These are phyloP conservation scores for Poecilia latipinna DNA, from an alignment of 2,113 vertebrate genomes.

Conservation along the genomic window DNA sequence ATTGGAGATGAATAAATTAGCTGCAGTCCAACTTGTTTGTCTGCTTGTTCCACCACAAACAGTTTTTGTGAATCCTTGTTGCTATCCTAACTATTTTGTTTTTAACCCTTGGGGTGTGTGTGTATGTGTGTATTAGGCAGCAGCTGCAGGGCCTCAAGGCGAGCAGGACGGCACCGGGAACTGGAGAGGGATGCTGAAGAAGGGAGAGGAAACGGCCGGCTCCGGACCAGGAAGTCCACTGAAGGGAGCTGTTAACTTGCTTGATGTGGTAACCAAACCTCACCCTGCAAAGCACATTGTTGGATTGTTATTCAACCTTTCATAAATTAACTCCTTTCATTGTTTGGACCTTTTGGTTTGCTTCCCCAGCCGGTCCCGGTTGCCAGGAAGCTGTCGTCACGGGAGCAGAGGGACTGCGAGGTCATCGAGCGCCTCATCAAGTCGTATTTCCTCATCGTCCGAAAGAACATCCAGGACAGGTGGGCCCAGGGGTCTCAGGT, in stretches of 20 bases:
- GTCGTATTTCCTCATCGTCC: conserved; percentile 97
- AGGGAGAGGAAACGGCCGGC: conserved; percentile 88
- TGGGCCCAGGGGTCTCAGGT: conserved; percentile 34
- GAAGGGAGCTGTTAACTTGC: conserved; percentile 91
- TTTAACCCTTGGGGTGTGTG: neutral
- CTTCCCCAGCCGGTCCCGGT: conserved; percentile 90
- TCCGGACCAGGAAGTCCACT: conserved; percentile 90
- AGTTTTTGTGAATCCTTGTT: too few relatives aligned
- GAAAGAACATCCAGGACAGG: conserved; percentile 99
- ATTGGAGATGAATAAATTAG: too few relatives aligned
- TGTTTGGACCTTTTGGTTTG: neutral
- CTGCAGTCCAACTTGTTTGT: too few relatives aligned
- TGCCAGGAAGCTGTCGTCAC: conserved; percentile 94
- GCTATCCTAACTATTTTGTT: neutral
- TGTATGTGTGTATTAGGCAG: conserved; percentile 31
- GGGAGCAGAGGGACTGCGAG: conserved; percentile 97
- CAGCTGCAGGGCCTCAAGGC: conserved; percentile 66
- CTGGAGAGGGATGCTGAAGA: conserved; percentile 97
- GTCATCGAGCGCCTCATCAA: conserved; percentile 99
- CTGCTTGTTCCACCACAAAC: too few relatives aligned
- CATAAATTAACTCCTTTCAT: too few relatives aligned
- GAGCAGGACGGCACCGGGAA: conserved; percentile 87
- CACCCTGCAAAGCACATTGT: neutral
- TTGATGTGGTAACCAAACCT: conserved; percentile 88
- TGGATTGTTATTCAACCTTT: too few relatives aligned